These are phyloP conservation scores for Falco naumanni DNA, from an alignment of 2,797 vertebrate species.

Conservation along the genomic window DNA sequence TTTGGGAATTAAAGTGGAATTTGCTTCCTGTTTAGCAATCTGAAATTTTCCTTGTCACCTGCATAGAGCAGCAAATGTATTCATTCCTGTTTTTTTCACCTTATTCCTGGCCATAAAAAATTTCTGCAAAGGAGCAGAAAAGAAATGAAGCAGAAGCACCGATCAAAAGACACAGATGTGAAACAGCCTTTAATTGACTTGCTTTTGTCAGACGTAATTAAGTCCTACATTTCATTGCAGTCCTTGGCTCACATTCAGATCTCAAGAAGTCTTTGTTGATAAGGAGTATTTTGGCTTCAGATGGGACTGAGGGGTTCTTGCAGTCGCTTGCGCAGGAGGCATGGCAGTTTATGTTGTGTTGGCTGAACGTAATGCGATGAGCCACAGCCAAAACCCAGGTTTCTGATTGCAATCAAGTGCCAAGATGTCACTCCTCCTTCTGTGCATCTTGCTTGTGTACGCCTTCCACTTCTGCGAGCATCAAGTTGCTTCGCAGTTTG, in stretches of 20 bases:
- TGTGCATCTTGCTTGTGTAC: neutral
- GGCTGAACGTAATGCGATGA: neutral
- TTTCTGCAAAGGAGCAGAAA: neutral
- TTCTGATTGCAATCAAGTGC: neutral
- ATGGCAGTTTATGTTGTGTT: neutral
- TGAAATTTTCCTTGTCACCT: neutral
- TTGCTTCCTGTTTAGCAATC: neutral
- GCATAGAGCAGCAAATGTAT: neutral
- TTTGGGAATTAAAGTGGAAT: neutral
- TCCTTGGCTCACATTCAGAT: conserved; percentile 29
- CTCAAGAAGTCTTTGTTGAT: conserved; percentile 23
- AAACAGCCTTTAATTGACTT: conserved; percentile 54
- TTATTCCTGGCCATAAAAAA: conserved; percentile 47
- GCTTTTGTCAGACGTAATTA: conserved; percentile 60
- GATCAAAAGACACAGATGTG: conserved; percentile 37
- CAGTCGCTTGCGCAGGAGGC: neutral
- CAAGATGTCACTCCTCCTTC: conserved; percentile 50
- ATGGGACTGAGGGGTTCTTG: neutral
- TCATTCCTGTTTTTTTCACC: neutral
- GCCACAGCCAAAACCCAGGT: neutral
- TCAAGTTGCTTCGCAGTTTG: neutral
- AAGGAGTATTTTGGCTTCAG: conserved; percentile 9
- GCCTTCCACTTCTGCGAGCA: neutral
- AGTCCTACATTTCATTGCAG: conserved; percentile 44
- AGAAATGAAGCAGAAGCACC: conserved; percentile 1